These are phyloP conservation scores for Metallyticus violacea DNA, from an alignment of 2,888 invertebrate species.

Conservation along the genomic window DNA sequence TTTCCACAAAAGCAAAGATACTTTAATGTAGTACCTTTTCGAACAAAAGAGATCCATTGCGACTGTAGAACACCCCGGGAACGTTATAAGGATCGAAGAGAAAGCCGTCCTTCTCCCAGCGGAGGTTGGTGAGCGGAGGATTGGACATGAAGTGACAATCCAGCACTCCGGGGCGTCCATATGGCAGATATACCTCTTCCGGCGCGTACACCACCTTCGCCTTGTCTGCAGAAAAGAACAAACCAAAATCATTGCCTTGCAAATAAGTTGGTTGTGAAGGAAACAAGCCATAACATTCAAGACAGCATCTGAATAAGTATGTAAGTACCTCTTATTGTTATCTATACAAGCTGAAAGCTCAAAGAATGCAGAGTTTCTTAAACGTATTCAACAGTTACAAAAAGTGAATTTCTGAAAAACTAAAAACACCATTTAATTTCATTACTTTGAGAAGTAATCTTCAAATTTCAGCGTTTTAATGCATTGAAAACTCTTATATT, in stretches of 20 bases:
- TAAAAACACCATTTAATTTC: too few species aligned
- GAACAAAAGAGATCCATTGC: conserved; percentile 81
- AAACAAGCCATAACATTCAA: background rate
- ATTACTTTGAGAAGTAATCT: too few species aligned
- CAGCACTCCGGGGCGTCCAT: conserved; percentile 76
- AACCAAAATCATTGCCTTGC: background rate
- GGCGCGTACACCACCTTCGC: conserved; percentile 89
- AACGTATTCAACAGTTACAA: too few species aligned
- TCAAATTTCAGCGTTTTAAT: too few species aligned
- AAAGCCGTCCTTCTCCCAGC: conserved; percentile 93
- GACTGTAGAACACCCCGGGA: conserved; percentile 78
- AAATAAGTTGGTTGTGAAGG: background rate
- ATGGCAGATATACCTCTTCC: conserved; percentile 78
- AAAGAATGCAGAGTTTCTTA: too few species aligned
- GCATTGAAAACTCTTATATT: too few species aligned
- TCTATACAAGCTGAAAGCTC: too few species aligned
- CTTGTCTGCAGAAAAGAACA: conserved; percentile 64
- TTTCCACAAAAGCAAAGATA: too few species aligned
- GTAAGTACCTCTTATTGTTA: too few species aligned
- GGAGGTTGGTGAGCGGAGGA: conserved; percentile 82
- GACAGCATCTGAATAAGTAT: too few species aligned
- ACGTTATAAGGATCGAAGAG: conserved; percentile 88
- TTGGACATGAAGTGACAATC: conserved; percentile 92
- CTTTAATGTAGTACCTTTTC: conserved; percentile 54
- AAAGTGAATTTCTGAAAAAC: too few species aligned